Conservation (phyloP, 2,888 invertebrate species). For the Furcula furcula region DNA sequence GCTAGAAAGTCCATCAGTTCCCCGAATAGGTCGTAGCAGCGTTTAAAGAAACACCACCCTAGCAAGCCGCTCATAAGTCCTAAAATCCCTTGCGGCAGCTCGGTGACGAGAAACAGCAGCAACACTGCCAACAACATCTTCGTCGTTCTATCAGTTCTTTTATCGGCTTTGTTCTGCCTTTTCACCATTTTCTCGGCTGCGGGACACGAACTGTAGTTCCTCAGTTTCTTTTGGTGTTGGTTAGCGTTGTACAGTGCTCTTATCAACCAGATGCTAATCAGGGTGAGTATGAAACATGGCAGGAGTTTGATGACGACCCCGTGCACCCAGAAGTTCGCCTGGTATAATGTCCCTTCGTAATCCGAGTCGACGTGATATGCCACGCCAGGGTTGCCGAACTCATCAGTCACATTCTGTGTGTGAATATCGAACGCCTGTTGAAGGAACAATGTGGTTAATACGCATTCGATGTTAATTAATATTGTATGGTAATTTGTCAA, state of each 20-base stretch:
- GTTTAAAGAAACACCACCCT: slow-evolving; percentile 87
- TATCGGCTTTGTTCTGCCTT: slow-evolving; percentile 83
- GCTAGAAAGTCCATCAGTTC: slow-evolving; percentile 96
- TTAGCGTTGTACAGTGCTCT: slow-evolving; percentile 89
- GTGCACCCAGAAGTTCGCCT: slow-evolving; percentile 91
- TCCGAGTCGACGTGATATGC: slow-evolving; percentile 78
- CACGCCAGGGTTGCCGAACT: slow-evolving; percentile 56
- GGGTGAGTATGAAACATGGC: slow-evolving; percentile 89
- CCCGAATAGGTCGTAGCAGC: slow-evolving; percentile 90
- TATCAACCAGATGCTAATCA: slow-evolving; percentile 87
- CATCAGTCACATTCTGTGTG: slow-evolving; percentile 69
- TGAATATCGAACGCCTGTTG: slow-evolving; percentile 72
- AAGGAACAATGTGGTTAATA: slow-evolving; percentile 25
- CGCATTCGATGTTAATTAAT: slow-evolving; percentile 42
- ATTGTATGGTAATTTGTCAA: slow-evolving; percentile 34
- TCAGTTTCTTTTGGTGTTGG: slow-evolving; percentile 85
- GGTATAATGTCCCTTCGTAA: slow-evolving; percentile 82
- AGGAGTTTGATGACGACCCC: slow-evolving; percentile 90
- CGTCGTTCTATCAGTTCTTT: slow-evolving; percentile 92
- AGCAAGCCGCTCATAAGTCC: slow-evolving; percentile 87
- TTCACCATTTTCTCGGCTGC: slow-evolving; percentile 70
- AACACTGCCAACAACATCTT: slow-evolving; percentile 94
- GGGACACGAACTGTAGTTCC: slow-evolving; percentile 83
- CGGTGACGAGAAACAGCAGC: slow-evolving; percentile 92
- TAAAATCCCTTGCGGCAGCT: slow-evolving; percentile 91